Evolutionary conservation across 2,888 invertebrate species (phyloP), one percentile per base, ranked within the genome.

Genomic region (Cephus spinipes): DNA sequence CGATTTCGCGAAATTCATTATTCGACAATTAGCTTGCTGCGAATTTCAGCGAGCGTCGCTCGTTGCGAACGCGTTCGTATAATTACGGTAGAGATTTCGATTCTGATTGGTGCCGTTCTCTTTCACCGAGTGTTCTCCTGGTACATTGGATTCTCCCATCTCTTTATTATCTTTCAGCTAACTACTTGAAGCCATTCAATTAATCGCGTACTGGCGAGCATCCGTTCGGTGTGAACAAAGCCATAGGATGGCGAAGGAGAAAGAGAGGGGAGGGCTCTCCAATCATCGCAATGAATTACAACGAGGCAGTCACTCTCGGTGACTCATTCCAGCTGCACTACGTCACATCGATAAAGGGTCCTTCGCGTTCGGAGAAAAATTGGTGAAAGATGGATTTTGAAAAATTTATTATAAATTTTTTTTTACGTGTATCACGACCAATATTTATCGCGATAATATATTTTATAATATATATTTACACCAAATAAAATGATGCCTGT

Each of bases 241-340:
- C 75, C 68, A 6, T 15, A 69, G n/a, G 74, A 15, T n/a, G 12
- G 6, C 15, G 33, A 30, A 34, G 15, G 77, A 73, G 73, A 55
- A 15, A 73, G 31, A 68, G 68, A 31, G 30, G 9, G 73, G 83
- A 77, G 79, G 79, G 80, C 78, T 80, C 79, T 79, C 82, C 84
- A 85, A 88, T 88, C 85, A 83, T 84, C 86, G 85, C 87, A 87
- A 88, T 88, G 88, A 88, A 89, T 88, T 88, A 89, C 89, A 89
- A 86, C 86, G 85, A 89, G 84, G 76, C 80, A 87, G 85, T 85
- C 87, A 84, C 84, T 82, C 81, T 80, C 82, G 83, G 83, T 88
- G 88, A 85, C 83, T 86, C 82, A 82, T 74, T 75, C 76, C 68
- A 69, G 76, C 77, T 77, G 77, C 80, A 79, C 76, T 73, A 77